Base-by-base conservation (phyloP, 2,113 vertebrate genomes). In the Perognathus longimembris region DNA sequence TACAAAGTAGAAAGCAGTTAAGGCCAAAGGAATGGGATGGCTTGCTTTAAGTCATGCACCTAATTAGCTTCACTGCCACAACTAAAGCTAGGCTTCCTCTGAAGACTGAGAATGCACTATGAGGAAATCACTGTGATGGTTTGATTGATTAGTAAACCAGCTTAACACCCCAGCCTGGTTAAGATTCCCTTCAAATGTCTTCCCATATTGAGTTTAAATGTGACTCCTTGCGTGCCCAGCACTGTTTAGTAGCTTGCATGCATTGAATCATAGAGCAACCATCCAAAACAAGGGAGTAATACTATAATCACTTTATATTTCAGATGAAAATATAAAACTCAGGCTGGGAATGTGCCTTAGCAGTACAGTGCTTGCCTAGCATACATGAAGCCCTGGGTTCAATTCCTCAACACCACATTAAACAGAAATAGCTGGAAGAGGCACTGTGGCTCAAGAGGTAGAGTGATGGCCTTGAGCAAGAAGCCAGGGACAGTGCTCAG, bases 151-250 rank as follows among this genome's bases (percentile, higher is more conserved):
- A 30, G 40, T 50, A 66, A 42, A 28, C 14, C 50, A 4, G 50
- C 18, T 24, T 70, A 1, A 42, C 74, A 85, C 18, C 40, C 4
- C 28, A 34, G 5, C 34, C 64, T 88, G 15, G 21, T 36, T 63
- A 61, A 57, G 7, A 61, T 89, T 42, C 42, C 57, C 57, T 83
- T 80, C 24, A 12, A 14, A 36, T 66, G 40, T n/a, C 21, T 82
- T 95, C 70, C 66, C n/a, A 57, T 7, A 12, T 22, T 69, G 64
- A 66, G 22, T 89, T 93, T 86, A 89, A 89, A 66, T 40, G 71
- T 28, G 28, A 1, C 2, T 59, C 28, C 21, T 81, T 50, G 0
- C 45, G 30, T 63, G 36, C 36, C 9, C 45, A 57, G 17, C 40
- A 30, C 59, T 86, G 17, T 45, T 71, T 50, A 30, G 6, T 76